These are phyloP conservation scores for Oligia latruncula DNA, from an alignment of 2,888 invertebrate genomes.

Conservation along the genomic window DNA sequence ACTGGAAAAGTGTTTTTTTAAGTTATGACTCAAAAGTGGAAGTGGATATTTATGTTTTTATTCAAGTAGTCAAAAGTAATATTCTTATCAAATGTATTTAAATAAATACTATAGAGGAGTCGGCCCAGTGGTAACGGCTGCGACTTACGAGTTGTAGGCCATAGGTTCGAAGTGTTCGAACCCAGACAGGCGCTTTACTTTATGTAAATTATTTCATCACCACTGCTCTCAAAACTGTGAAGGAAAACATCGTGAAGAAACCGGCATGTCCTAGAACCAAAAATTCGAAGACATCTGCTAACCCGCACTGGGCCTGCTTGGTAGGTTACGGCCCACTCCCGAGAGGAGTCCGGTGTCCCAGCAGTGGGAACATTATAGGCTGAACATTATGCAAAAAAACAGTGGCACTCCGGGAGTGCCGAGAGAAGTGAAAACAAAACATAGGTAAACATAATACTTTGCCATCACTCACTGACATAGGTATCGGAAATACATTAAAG, in stretches of 20 bases:
- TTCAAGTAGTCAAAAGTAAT: neutral
- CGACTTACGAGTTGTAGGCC: too few relatives aligned
- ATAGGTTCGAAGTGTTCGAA: neutral
- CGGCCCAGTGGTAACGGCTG: neutral
- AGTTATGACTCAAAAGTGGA: neutral
- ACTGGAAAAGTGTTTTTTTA: neutral
- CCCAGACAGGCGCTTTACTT: neutral
- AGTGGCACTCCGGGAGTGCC: too few relatives aligned
- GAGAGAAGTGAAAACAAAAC: too few relatives aligned
- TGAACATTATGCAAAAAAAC: neutral
- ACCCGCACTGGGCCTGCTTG: neutral
- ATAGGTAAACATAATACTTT: too few relatives aligned
- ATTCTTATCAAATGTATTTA: too few relatives aligned
- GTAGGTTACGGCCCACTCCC: neutral
- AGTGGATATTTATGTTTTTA: neutral
- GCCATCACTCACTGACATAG: too few relatives aligned
- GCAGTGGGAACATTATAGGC: neutral
- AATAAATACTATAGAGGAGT: neutral
- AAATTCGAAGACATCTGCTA: neutral
- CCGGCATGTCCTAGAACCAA: too few relatives aligned
- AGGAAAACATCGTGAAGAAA: neutral
- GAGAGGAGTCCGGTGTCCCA: neutral
- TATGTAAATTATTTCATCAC: neutral
- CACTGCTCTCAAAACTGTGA: neutral
- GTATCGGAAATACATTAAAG: too few relatives aligned